Evolutionary conservation across 2,888 invertebrate species (phyloP).

Genomic region (Sarcophaga caerulescens): DNA sequence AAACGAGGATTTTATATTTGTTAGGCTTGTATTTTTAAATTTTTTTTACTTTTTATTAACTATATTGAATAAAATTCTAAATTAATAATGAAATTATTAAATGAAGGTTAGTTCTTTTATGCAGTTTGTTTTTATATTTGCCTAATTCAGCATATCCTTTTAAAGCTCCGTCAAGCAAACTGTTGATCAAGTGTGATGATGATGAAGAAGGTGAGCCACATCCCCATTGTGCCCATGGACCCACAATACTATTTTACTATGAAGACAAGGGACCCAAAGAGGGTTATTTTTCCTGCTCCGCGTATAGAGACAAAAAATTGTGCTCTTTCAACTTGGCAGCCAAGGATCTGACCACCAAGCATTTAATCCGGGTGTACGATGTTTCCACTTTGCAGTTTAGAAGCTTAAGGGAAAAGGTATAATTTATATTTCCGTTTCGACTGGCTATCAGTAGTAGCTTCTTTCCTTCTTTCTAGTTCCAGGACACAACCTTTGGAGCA

Average conservation of each 20-base stretch:
- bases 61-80: background rate
- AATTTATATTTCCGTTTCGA: background rate
- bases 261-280: constrained; percentile 69
- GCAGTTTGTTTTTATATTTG: background rate
- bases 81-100: constrained; percentile 36
- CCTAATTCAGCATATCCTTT: background rate
- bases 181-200: constrained; percentile 68
- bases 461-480: constrained; percentile 35
- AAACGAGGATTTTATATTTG: background rate
- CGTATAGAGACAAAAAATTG: constrained; percentile 89
- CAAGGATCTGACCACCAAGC: constrained; percentile 68
- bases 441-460: background rate
- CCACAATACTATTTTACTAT: constrained; percentile 87
- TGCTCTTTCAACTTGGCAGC: constrained; percentile 86
- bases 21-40: constrained; percentile 33
- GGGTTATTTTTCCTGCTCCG: constrained; percentile 90
- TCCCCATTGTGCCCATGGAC: constrained; percentile 89
- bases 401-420: constrained; percentile 63
- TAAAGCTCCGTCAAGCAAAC: constrained; percentile 31
- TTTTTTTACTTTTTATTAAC: constrained; percentile 14
- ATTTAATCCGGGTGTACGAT: constrained; percentile 63
- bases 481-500: constrained; percentile 18
- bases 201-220: constrained; percentile 83
- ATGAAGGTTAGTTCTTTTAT: constrained; percentile 33
- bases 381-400: constrained; percentile 63